Base-by-base conservation (phyloP, 1,140 invertebrate genomes). In the Phymastichus coffea region DNA sequence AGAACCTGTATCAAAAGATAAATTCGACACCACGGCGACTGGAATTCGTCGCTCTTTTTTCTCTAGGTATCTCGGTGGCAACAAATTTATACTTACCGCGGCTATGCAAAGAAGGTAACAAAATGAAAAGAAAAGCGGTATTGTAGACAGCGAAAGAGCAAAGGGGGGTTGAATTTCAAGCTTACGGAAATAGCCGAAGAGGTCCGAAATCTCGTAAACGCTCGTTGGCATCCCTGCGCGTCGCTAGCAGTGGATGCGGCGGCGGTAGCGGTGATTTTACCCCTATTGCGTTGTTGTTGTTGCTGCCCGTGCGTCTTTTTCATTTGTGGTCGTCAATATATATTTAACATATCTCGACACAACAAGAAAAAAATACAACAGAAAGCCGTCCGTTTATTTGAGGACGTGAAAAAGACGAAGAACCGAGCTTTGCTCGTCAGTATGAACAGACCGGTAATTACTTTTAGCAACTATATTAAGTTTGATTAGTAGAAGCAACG, bases 371-470 rank as follows among this genome's bases (percentile, higher is more conserved):
- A n/a, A n/a, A n/a, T n/a, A n/a, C n/a, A n/a, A n/a, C n/a, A n/a
- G n/a, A n/a, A n/a, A n/a, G n/a, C n/a, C n/a, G n/a, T n/a, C n/a
- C n/a, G n/a, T n/a, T n/a, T n/a, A n/a, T n/a, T n/a, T n/a, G n/a
- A n/a, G n/a, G n/a, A n/a, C n/a, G n/a, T n/a, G n/a, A n/a, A n/a
- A n/a, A n/a, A 4, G 10, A 20, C 19, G 22, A 1, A 12, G 1
- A 44, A 14, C 6, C 19, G 10, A 44, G n/a, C 25, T 14, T 7
- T 23, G 4, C 22, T 14, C 44, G 4, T 14, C 66, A 69, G 46
- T 19, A 71, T 71, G 70, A 71, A 71, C 51, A 63, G 69, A 46
- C 41, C 63, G 67, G 70, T 71, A 65, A 70, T 22, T 55, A 56
- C 17, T 10, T 25, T 19, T 23, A n/a, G n/a, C n/a, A n/a, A n/a